phyloP scores from a whole-genome alignment of 2,888 invertebrate genomes.

The Alloplasta piceator region DNA sequence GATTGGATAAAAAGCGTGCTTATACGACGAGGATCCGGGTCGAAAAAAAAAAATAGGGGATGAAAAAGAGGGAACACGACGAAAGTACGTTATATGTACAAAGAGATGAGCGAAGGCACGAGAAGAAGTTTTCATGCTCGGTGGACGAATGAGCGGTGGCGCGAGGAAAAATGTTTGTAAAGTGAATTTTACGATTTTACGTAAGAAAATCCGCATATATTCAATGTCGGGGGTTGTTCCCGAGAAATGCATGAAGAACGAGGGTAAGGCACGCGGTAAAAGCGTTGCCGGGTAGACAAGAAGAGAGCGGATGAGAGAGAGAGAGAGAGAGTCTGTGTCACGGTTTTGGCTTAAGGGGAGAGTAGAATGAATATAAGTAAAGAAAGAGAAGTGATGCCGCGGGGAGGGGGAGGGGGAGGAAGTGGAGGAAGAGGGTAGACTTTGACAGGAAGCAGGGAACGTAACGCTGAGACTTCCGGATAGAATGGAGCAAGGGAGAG shows the following conservation, averaged over 20 bases:
- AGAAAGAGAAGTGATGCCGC: slow-evolving; percentile 39
- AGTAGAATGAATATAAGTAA: slow-evolving; percentile 49
- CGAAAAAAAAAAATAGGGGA: neutral
- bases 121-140: slow-evolving; percentile 54
- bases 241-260: slow-evolving; percentile 45
- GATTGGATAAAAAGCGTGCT: slow-evolving; percentile 34
- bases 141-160: slow-evolving; percentile 47
- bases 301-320: slow-evolving; percentile 19
- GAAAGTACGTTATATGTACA: slow-evolving; percentile 27
- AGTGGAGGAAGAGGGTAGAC: neutral
- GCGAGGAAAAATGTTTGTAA: slow-evolving; percentile 61
- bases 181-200: slow-evolving; percentile 64
- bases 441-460: slow-evolving; percentile 16
- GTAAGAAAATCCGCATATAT: slow-evolving; percentile 51
- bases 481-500: slow-evolving; percentile 54
- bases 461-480: slow-evolving; percentile 36
- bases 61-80: slow-evolving; percentile 4
- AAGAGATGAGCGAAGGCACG: slow-evolving; percentile 47
- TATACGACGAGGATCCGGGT: neutral
- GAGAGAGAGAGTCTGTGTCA: slow-evolving; percentile 29
- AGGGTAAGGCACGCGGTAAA: slow-evolving; percentile 17
- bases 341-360: slow-evolving; percentile 16
- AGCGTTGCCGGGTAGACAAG: slow-evolving; percentile 24
- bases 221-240: slow-evolving; percentile 36
- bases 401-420: slow-evolving; percentile 21